Base-by-base conservation (phyloP, 92 coral and sea anemone species). In the Metridium senile region DNA sequence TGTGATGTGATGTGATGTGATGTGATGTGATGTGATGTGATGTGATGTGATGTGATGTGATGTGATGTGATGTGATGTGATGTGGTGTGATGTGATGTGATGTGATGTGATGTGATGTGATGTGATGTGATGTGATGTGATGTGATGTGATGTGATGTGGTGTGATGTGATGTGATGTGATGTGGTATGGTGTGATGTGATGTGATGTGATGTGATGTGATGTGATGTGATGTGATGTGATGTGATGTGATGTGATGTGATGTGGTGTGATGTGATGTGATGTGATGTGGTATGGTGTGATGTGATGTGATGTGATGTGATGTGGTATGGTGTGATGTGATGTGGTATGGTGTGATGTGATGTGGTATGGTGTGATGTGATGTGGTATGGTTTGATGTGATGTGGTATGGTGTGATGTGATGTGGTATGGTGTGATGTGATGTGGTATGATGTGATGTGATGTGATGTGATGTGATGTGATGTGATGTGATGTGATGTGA, bases 71-170 rank as follows among this genome's bases (percentile, higher is more conserved):
- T 6, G 49, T 39, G 49, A 39, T 6, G 49, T 39, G 49, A 39
- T 10, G 61, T 54, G 61, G 23, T 10, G 61, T 54, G 61, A 21
- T 10, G 61, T 54, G 76, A 66, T 68, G 62, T 78, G 68, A 33
- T 10, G 61, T 54, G 61, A 21, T 10, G 61, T 54, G 61, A 39
- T 6, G 49, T 39, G 49, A 39, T 6, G 49, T 39, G 49, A 39
- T 6, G 49, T 39, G 49, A 39, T 6, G 49, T 39, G 49, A 39
- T 6, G 49, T 54, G 61, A 16, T 6, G 61, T 54, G 61, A 65
- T 54, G 61, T 54, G 61, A 16, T 6, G 61, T 16, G n/a, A 21
- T 10, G 61, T 54, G 61, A 21, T 10, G 61, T 54, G 61, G 23
- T 10, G 61, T 21, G 61, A 21, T 10, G 61, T 21, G 61, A 21